Evolutionary conservation across 2,113 vertebrate species (phyloP).

Genomic region (Nibea albiflora): DNA sequence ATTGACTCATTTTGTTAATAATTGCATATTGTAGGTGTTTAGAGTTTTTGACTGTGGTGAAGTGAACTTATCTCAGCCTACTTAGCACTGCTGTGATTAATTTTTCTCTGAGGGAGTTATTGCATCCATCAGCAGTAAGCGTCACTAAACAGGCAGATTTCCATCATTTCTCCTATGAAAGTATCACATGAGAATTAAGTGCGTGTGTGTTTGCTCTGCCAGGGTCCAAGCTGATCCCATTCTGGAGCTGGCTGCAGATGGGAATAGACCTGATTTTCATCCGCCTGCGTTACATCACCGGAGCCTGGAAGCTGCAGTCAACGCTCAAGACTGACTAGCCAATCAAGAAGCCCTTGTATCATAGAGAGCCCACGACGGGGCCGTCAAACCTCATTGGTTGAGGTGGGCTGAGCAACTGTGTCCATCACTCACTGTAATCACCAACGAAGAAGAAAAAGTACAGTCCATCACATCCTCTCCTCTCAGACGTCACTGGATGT

Average conservation of each 20-base stretch:
- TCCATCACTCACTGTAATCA: constrained; percentile 38
- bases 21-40: too few relatives aligned
- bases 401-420: constrained; percentile 43
- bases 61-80: background rate
- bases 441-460: constrained; percentile 11
- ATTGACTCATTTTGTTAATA: too few relatives aligned
- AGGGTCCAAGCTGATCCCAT: constrained; percentile 98
- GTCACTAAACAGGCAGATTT: background rate
- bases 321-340: constrained; percentile 88
- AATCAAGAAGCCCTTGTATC: constrained; percentile 48
- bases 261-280: constrained; percentile 95
- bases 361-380: constrained; percentile 37
- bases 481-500: constrained; percentile 11
- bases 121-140: background rate
- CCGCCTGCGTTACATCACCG: constrained; percentile 93
- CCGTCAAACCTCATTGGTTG: constrained; percentile 22
- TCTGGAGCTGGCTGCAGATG: constrained; percentile 99
- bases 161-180: background rate
- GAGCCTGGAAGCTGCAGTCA: constrained; percentile 91
- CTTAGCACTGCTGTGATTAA: background rate
- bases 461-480: background rate
- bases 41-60: background rate
- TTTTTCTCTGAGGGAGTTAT: background rate
- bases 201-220: constrained; percentile 48
- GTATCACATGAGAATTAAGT: background rate